Percentiles rank a stretch among this genome's conserved stretches.
phyloP scores from a whole-genome alignment of 2,797 vertebrate genomes.

The Loriculus beryllinus region DNA sequence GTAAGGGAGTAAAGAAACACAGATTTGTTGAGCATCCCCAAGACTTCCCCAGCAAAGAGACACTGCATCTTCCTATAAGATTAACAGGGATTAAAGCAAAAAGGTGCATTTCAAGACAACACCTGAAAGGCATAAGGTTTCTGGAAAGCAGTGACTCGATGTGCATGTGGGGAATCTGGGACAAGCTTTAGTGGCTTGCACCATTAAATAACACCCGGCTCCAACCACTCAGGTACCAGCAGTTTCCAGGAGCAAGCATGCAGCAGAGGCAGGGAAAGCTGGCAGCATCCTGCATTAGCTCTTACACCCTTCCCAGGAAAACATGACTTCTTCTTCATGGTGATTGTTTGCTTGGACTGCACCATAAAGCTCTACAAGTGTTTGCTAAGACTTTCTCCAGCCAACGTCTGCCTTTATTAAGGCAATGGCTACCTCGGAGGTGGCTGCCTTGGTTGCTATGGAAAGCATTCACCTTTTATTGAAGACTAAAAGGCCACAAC shows the following conservation, averaged over 20 bases:
- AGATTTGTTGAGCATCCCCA: background rate
- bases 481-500: constrained; percentile 63
- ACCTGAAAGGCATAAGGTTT: background rate
- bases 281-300: background rate
- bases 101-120: background rate
- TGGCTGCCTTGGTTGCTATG: constrained; percentile 67
- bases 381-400: constrained; percentile 23
- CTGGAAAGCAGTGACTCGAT: background rate
- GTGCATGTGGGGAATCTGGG: too few species aligned
- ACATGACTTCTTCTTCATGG: constrained; percentile 28
- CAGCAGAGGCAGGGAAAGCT: background rate
- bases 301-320: constrained; percentile 36
- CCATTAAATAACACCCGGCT: background rate
- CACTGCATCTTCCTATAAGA: background rate
- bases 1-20: background rate
- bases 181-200: background rate
- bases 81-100: background rate
- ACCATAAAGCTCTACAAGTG: background rate
- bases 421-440: background rate
- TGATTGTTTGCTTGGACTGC: constrained; percentile 33
- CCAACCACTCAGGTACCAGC: background rate
- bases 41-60: background rate
- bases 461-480: constrained; percentile 70
- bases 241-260: background rate
- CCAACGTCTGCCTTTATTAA: constrained; percentile 51